These are phyloP conservation scores for Toxonevra muliebris DNA, from an alignment of 2,888 invertebrate species.

Conservation along the genomic window DNA sequence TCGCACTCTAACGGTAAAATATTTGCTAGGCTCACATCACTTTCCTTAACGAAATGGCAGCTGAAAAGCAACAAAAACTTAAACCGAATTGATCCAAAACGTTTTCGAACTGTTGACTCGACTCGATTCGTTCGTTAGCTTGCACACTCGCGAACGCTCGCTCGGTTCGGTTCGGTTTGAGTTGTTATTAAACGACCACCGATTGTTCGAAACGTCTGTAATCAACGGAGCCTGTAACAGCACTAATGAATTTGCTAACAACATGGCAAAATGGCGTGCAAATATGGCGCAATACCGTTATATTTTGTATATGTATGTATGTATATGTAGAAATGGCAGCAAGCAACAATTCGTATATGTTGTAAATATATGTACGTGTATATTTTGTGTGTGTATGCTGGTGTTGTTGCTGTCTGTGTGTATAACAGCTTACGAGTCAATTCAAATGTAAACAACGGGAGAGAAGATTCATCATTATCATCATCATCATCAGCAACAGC, in stretches of 20 bases:
- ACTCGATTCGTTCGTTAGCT: background rate
- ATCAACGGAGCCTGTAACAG: constrained; percentile 63
- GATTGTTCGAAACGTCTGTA: constrained; percentile 55
- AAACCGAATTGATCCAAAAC: constrained; percentile 6
- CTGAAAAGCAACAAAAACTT: background rate
- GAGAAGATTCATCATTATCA: background rate
- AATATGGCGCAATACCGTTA: constrained; percentile 39
- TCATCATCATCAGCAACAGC: constrained; percentile 11
- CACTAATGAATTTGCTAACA: constrained; percentile 59
- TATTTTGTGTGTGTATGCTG: background rate
- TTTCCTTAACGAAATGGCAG: background rate
- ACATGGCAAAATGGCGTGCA: constrained; percentile 46
- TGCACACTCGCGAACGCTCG: constrained; percentile 38
- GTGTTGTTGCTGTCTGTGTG: constrained; percentile 16
- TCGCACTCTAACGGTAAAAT: background rate
- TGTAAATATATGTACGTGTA: constrained; percentile 7
- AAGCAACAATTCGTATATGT: constrained; percentile 8
- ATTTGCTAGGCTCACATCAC: background rate
- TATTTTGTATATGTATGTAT: constrained; percentile 17
- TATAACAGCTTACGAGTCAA: constrained; percentile 10
- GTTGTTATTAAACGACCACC: constrained; percentile 7
- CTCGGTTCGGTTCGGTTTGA: constrained; percentile 8
- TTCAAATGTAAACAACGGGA: background rate
- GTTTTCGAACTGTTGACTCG: constrained; percentile 27
- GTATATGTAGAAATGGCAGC: constrained; percentile 17